Percentiles rank a stretch among this genome's conserved stretches.
phyloP scores from a whole-genome alignment of 2,797 vertebrate genomes.

The Apogon hyalosoma region DNA sequence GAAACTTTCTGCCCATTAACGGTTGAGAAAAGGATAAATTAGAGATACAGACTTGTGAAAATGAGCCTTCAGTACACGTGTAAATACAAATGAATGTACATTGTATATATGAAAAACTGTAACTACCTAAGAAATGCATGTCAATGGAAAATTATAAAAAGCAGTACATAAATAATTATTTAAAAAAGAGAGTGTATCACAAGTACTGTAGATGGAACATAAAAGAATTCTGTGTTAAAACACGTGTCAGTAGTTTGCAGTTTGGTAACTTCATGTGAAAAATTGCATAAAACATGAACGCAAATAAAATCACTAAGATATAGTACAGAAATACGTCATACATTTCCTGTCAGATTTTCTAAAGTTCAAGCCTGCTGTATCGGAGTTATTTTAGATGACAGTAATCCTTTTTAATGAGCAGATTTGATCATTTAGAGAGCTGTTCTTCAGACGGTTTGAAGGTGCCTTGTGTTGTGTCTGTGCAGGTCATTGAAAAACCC shows the following conservation, averaged over 20 bases:
- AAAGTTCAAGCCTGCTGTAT: background rate
- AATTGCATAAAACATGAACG: background rate
- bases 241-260: background rate
- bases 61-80: no score
- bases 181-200: constrained; percentile 43
- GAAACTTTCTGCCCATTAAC: no score
- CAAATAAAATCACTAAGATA: background rate
- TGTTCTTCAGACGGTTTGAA: background rate
- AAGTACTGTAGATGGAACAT: background rate
- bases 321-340: background rate
- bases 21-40: no score
- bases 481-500: constrained; percentile 73
- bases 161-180: no score
- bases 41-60: no score
- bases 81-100: no score
- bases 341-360: background rate
- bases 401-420: background rate
- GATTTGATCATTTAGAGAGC: background rate
- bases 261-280: background rate
- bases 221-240: constrained; percentile 1
- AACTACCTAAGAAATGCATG: no score
- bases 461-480: constrained; percentile 22
- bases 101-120: no score
- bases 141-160: no score
- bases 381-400: background rate